Percentiles rank a stretch among this genome's conserved stretches.
Evolutionary conservation across 2,797 vertebrate genomes (phyloP).

Genomic region (Sebastes nivosus): DNA sequence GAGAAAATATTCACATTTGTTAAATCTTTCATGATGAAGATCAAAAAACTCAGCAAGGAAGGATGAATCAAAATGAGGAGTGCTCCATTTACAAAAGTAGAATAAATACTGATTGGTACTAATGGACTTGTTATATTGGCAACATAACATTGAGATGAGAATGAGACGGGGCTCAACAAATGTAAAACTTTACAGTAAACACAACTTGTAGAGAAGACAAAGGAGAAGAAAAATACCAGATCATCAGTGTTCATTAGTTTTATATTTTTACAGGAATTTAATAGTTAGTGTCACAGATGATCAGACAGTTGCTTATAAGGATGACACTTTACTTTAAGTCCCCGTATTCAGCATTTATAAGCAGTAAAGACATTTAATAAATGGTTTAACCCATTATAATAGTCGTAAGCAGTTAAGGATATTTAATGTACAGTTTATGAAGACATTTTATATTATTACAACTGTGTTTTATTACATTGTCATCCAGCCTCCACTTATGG

Average conservation of each 20-base stretch:
- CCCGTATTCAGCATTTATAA: not conserved
- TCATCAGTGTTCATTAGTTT: not conserved
- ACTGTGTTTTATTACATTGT: not conserved
- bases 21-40: conserved; percentile 11
- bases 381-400: not conserved
- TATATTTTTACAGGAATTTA: conserved; percentile 24
- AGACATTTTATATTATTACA: not conserved
- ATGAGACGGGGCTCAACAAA: not conserved
- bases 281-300: conserved; percentile 8
- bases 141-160: not conserved
- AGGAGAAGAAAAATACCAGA: conserved; percentile 11
- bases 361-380: not conserved
- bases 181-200: conserved; percentile 11
- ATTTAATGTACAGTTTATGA: not conserved
- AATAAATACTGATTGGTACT: conserved; percentile 47
- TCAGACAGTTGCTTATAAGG: not conserved
- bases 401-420: not conserved
- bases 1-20: conserved; percentile 48
- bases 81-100: conserved; percentile 18
- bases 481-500: not conserved
- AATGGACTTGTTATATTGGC: conserved; percentile 3
- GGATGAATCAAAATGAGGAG: not conserved
- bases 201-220: not conserved
- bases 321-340: not conserved
- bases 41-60: not conserved